Evolutionary conservation across 2,797 vertebrate genomes (phyloP), one percentile per base, ranked within the genome.

Genomic region (Xenopus petersii): DNA sequence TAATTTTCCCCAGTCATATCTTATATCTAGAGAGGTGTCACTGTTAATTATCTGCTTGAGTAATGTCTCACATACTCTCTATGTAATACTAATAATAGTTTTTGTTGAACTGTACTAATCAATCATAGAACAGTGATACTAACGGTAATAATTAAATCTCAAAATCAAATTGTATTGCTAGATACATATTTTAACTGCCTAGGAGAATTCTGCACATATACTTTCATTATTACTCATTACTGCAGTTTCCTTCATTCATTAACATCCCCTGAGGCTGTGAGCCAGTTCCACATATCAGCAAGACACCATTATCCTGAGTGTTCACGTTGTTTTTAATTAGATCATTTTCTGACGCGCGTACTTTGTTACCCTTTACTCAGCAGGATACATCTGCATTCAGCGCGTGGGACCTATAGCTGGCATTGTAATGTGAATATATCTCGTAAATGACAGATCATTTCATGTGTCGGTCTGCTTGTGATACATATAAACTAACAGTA

Each of bases 261-360:
- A 56, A 55, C 47, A 67, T 55, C 66, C 26, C 24, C 36, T 56
- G 51, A 49, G 49, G 21, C 21, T 42, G 5, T 1, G 36, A 42
- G 36, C 26, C 26, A 16, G 51, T 55, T 24, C 2, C 26, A 24
- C 30, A 15, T 15, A 67, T 16, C 66, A 56, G 66, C 13, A 55
- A 12, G 66, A 67, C 15, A n/a, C 21, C 24, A 16, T 55, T 55
- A 51, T 26, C 10, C 13, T 10, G 51, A 4, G 49, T 33, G 12
- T 33, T 49, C 51, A 67, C 26, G 15, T 67, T 67, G 66, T 51
- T 67, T 56, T 67, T 67, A 67, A 67, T 67, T 55, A 67, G 66
- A 67, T 56, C 24, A 49, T 33, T 10, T 49, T 55, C 51, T 48
- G 48, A 12, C n/a, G 9, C 64, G 4, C 33, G 5, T 21, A 48